These are phyloP conservation scores for Itoplectis maculator DNA, from an alignment of 2,888 invertebrate species.

Conservation along the genomic window DNA sequence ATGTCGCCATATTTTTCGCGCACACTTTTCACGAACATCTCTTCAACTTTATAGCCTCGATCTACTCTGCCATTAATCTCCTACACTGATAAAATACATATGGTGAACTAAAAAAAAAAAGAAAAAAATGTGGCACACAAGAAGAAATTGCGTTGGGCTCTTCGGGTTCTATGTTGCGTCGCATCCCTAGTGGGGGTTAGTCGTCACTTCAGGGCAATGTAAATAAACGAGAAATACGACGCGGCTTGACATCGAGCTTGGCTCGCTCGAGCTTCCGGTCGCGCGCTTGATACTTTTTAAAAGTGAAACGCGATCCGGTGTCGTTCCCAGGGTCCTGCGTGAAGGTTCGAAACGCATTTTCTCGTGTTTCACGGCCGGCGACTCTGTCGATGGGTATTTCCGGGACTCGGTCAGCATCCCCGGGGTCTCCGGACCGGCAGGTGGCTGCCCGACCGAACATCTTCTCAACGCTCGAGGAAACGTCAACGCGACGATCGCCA, in stretches of 20 bases:
- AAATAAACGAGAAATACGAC: slow-evolving; percentile 64
- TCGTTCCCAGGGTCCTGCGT: slow-evolving; percentile 61
- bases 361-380: slow-evolving; percentile 69
- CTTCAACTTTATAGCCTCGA: background rate
- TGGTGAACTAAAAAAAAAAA: too few relatives aligned
- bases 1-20: background rate
- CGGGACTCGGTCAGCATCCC: slow-evolving; percentile 62
- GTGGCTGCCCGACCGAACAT: slow-evolving; percentile 75
- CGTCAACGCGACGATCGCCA: slow-evolving; percentile 48
- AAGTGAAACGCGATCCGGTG: slow-evolving; percentile 71
- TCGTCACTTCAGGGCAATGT: slow-evolving; percentile 4
- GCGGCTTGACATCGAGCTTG: slow-evolving; percentile 31
- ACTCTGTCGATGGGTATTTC: slow-evolving; percentile 24
- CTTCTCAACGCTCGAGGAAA: slow-evolving; percentile 76
- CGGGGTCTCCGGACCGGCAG: slow-evolving; percentile 74
- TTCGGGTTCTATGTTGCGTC: background rate
- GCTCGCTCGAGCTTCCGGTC: slow-evolving; percentile 60
- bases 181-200: background rate
- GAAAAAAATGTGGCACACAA: too few relatives aligned
- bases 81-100: too few relatives aligned
- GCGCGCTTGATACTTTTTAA: slow-evolving; percentile 69
- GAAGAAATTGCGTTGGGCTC: background rate
- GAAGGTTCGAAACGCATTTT: slow-evolving; percentile 70
- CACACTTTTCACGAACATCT: slow-evolving; percentile 41
- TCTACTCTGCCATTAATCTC: background rate